phyloP scores from a whole-genome alignment of 2,113 vertebrate genomes.

The Balaenoptera acutorostrata region DNA sequence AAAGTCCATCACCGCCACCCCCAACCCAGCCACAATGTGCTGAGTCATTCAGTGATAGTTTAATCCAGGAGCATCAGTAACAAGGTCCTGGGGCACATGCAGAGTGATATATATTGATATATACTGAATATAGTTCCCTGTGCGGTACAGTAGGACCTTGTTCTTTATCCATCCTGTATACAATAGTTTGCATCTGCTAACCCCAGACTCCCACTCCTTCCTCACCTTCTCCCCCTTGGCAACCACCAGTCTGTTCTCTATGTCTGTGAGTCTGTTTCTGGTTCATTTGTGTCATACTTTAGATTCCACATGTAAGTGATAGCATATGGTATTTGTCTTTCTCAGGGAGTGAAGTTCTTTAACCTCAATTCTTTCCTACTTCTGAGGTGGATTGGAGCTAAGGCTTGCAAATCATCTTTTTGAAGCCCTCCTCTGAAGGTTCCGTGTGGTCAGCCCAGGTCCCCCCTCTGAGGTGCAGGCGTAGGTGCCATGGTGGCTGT shows the following conservation, averaged over 20 bases:
- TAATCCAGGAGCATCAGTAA: background rate
- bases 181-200: background rate
- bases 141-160: background rate
- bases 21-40: background rate
- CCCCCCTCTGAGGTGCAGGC: background rate
- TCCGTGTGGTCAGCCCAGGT: too few relatives aligned
- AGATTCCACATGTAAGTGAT: background rate
- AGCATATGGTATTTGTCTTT: background rate
- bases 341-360: background rate
- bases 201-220: background rate
- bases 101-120: too few relatives aligned
- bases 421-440: background rate
- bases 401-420: background rate
- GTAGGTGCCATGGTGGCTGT: accelerated
- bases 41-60: background rate
- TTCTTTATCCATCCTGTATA: background rate
- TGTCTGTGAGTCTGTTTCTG: background rate
- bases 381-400: background rate
- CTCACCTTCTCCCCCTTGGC: background rate
- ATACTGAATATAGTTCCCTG: background rate
- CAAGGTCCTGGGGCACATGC: background rate
- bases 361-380: background rate
- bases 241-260: background rate
- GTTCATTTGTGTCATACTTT: background rate
- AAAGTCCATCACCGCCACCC: background rate